Evolutionary conservation across 2,797 vertebrate genomes (phyloP).

Genomic region (Dermochelys coriacea): DNA sequence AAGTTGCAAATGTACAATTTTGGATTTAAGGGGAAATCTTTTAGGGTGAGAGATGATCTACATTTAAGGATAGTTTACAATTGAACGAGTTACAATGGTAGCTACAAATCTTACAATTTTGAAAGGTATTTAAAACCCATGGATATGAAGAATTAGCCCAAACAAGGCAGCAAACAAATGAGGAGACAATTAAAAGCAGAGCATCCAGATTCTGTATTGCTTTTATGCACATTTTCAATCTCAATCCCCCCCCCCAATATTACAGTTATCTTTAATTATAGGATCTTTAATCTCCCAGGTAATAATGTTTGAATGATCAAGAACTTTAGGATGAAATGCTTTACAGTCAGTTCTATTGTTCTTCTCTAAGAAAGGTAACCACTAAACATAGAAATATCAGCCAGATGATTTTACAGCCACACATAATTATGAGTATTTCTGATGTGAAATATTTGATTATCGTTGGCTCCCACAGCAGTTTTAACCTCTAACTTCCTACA

Average conservation of each 20-base stretch:
- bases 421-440: constrained; percentile 52
- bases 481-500: background rate
- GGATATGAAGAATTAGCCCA: constrained; percentile 42
- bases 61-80: constrained; percentile 58
- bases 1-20: constrained; percentile 26
- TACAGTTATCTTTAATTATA: background rate
- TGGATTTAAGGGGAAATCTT: constrained; percentile 54
- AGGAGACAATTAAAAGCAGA: background rate
- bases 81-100: constrained; percentile 46
- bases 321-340: constrained; percentile 17
- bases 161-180: constrained; percentile 48
- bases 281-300: background rate
- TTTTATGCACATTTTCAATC: background rate
- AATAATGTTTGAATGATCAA: constrained; percentile 44
- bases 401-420: constrained; percentile 36
- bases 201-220: background rate
- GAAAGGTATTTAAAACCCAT: constrained; percentile 47
- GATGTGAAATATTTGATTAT: constrained; percentile 41
- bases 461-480: background rate
- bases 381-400: constrained; percentile 54
- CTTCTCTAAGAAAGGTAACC: constrained; percentile 31
- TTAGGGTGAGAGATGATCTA: constrained; percentile 44
- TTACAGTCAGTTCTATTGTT: constrained; percentile 21
- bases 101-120: constrained; percentile 67
- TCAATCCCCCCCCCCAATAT: constrained; percentile 14